Base-by-base conservation (phyloP, 2,888 invertebrate genomes). In the Drosophila vallismaia region DNA sequence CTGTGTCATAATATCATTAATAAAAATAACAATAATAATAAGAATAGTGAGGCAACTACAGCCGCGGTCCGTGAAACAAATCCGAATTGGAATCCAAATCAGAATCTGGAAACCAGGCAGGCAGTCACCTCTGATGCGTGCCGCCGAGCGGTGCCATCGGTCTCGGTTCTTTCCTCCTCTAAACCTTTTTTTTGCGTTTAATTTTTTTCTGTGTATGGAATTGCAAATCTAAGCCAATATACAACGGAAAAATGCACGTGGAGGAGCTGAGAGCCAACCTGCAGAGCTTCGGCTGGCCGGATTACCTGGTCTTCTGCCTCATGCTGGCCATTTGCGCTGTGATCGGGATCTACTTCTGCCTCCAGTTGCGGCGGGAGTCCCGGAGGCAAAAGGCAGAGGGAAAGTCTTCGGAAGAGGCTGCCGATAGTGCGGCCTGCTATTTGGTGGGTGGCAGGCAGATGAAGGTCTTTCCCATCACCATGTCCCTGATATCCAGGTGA, bases 321-420 rank as follows among this genome's bases (percentile, higher is more conserved):
- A 96, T 97, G 96, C 91, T 97, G 79, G 92, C 94, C 10, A 93
- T 95, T 38, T 97, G 96, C 91, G 94, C 96, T 0, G 92, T 93
- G 9, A 95, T 97, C 48, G 97, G 97, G 0, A 91, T 97, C n/a
- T 96, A 96, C 89, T 97, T 95, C 92, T 97, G 96, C 1, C 94
- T 96, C 74, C 93, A 94, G 89, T 94, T 95, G 88, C 86, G 90
- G 0, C 76, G 81, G 2, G 90, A 91, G 38, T 71, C 89, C 1
- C 94, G 94, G 69, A 74, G 77, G 45, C 77, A 86, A 4, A 87
- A 86, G 56, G 63, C 72, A 26, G 44, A 63, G 5, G 83, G 66
- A 19, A 14, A 8, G 75, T 14, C 8, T 3, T 79, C 46, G 91
- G 91, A 93, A 8, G 92, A 93, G 46, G 93, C 93, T 76, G 93